Conservation (phyloP, 1,140 invertebrate species). For the Lepidurus couesii region DNA sequence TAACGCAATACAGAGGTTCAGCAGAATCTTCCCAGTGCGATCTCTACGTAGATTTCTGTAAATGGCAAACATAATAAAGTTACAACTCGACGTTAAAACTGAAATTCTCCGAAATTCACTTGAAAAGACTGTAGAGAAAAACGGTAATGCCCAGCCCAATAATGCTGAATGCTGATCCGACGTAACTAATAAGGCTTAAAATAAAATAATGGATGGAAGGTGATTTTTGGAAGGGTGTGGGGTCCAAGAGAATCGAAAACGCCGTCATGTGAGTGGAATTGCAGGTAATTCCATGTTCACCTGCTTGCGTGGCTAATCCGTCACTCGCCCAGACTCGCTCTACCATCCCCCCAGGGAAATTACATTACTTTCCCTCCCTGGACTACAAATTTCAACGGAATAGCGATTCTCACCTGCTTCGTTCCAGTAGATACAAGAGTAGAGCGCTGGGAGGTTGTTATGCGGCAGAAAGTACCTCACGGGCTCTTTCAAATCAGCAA, state of each 20-base stretch:
- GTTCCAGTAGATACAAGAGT: slow-evolving; percentile 49
- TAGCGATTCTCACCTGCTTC: slow-evolving; percentile 42
- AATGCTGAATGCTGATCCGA: slow-evolving; percentile 49
- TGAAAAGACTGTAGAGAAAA: slow-evolving; percentile 49
- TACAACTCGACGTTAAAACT: neutral
- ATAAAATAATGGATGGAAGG: slow-evolving; percentile 41
- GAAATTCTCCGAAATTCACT: slow-evolving; percentile 41
- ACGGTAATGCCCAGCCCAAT: slow-evolving; percentile 47
- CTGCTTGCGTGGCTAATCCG: slow-evolving; percentile 45
- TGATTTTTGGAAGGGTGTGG: slow-evolving; percentile 36
- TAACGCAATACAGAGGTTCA: slow-evolving; percentile 51
- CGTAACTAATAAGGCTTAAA: slow-evolving; percentile 49
- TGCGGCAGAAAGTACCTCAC: slow-evolving; percentile 44
- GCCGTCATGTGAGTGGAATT: slow-evolving; percentile 50
- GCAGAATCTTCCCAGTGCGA: slow-evolving; percentile 51
- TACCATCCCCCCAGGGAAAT: slow-evolving; percentile 36
- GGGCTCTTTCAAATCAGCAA: slow-evolving; percentile 45
- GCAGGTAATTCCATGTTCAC: slow-evolving; percentile 44
- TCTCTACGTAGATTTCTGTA: slow-evolving; percentile 49
- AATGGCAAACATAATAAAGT: slow-evolving; percentile 28
- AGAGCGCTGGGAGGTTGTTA: slow-evolving; percentile 38
- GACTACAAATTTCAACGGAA: neutral
- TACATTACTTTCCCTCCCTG: neutral
- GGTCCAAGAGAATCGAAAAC: slow-evolving; percentile 52
- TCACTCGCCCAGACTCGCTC: slow-evolving; percentile 46